Base-by-base conservation (phyloP, 2,113 vertebrate genomes). In the Cairina moschata region DNA sequence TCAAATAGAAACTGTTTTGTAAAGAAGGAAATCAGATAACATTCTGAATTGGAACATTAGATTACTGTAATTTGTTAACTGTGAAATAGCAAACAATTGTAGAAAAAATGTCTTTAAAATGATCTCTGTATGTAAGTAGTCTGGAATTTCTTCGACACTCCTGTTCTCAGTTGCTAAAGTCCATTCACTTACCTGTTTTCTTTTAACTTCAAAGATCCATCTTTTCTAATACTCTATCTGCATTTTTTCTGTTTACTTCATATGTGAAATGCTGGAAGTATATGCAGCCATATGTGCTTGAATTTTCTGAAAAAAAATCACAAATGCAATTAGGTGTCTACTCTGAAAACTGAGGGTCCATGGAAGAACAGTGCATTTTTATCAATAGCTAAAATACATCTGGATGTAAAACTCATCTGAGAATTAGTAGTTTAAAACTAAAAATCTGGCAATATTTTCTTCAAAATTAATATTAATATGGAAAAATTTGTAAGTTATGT, bases 341-440 rank as follows among this genome's bases (percentile, higher is more conserved):
- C 76, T 91, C 62, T 83, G 85, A 89, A 94, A 96, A 82, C 26
- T 87, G 42, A 90, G 75, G n/a, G 86, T 97, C 58, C 25, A n/a
- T 92, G 46, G 83, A 96, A 83, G 56, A 73, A 68, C 50, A 80
- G 46, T 95, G 58, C 17, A 17, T 96, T 97, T 97, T 96, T 97
- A 80, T 96, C 80, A 74, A 1, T 93, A 1, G 2, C 90, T 92
- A 60, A 36, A 87, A 54, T 88, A 73, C 89, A 83, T 93, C 67
- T 93, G 42, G 86, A 38, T 93, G 20, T 91, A 56, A 32, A 72
- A 55, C 95, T 85, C 44, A 91, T 79, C 56, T 93, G 32, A 73
- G 69, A 77, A 34, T 78, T 88, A 46, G 50, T 96, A 92, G 52
- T 91, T 92, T 54, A 80, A 93, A 95, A 44, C 38, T 94, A 77